Evolutionary conservation across 2,113 vertebrate genomes (phyloP).

Genomic region (Lophius piscatorius): DNA sequence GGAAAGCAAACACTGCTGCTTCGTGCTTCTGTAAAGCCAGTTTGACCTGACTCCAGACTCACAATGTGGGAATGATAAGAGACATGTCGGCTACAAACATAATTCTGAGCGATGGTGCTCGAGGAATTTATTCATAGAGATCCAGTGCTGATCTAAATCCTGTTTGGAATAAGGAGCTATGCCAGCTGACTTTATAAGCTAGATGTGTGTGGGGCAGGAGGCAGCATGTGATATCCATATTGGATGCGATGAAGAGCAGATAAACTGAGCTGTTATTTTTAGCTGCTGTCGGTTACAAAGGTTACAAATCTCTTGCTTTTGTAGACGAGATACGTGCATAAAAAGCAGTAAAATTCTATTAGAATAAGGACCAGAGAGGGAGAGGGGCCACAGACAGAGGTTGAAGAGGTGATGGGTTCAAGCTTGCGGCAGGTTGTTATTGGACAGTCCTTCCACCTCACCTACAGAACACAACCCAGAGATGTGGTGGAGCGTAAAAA

Average conservation of each 20-base stretch:
- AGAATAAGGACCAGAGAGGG: constrained; percentile 29
- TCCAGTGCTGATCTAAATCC: constrained; percentile 63
- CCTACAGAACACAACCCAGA: constrained; percentile 26
- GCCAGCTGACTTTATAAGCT: constrained; percentile 59
- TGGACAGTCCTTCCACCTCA: constrained; percentile 28
- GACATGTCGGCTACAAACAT: constrained; percentile 31
- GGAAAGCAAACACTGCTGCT: constrained; percentile 41
- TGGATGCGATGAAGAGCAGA: constrained; percentile 62
- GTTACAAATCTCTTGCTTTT: constrained; percentile 63
- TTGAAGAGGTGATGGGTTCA: constrained; percentile 42
- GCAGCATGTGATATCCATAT: constrained; percentile 65
- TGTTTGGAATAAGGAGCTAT: constrained; percentile 60
- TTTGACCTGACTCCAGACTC: constrained; percentile 40
- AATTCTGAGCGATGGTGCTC: constrained; percentile 51
- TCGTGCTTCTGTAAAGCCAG: constrained; percentile 26
- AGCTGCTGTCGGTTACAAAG: constrained; percentile 67
- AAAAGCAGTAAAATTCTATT: constrained; percentile 16
- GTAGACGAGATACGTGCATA: constrained; percentile 23
- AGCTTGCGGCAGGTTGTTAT: constrained; percentile 32
- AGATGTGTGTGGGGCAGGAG: constrained; percentile 48
- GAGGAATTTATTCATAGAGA: constrained; percentile 51
- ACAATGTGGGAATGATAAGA: constrained; percentile 25
- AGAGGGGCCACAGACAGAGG: constrained; percentile 1
- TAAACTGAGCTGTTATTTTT: constrained; percentile 69
- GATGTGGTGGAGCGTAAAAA: constrained; percentile 28